phyloP scores from a whole-genome alignment of 2,797 vertebrate species.

The Threskiornis aethiopicus region DNA sequence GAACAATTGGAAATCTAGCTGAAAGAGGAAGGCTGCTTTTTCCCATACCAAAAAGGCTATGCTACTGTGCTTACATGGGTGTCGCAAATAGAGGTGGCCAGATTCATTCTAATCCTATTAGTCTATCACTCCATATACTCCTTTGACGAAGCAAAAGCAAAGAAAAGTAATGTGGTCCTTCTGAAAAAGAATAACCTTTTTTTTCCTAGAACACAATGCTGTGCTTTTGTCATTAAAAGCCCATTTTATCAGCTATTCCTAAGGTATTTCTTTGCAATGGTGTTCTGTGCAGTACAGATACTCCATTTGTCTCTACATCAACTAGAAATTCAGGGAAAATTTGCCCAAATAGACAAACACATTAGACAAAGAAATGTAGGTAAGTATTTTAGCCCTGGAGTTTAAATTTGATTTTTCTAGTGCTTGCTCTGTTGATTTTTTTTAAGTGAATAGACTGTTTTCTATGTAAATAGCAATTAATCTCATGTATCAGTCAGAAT shows the following conservation, averaged over 20 bases:
- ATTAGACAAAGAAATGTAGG: neutral
- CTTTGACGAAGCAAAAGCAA: neutral
- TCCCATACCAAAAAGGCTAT: neutral
- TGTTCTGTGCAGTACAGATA: neutral
- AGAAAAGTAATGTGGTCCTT: neutral
- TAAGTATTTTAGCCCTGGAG: neutral
- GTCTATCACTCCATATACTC: neutral
- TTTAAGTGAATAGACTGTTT: neutral
- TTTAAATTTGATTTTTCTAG: neutral
- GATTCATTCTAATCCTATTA: neutral
- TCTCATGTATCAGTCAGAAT: neutral
- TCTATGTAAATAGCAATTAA: neutral
- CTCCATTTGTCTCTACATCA: neutral
- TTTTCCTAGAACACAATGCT: neutral
- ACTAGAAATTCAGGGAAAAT: neutral
- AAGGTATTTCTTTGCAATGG: neutral
- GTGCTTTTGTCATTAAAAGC: neutral
- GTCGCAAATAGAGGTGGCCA: neutral
- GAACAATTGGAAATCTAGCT: rapidly evolving
- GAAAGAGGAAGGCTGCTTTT: neutral
- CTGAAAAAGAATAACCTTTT: neutral
- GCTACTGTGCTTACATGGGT: neutral
- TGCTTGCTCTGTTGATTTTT: neutral
- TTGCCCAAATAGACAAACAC: neutral
- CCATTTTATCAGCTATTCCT: neutral